Conservation (phyloP, 2,797 vertebrate species). For the Siniperca obscura region DNA sequence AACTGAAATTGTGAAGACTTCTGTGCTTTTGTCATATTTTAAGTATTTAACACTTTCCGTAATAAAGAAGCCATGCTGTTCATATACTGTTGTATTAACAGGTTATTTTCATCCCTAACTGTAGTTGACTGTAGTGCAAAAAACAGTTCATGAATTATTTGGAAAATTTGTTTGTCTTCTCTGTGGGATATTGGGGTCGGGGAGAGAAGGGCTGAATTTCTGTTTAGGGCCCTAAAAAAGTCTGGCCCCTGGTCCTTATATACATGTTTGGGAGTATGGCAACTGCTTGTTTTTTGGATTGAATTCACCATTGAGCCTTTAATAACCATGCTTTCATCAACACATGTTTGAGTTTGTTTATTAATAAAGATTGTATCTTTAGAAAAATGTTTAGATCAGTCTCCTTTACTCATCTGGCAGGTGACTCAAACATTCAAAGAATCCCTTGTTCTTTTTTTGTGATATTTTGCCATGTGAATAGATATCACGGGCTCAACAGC, state of each 20-base stretch:
- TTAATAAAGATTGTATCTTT: neutral
- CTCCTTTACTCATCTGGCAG: neutral
- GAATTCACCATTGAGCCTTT: neutral
- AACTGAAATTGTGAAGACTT: neutral
- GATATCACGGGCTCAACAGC: slow-evolving; percentile 52
- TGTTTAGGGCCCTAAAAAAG: neutral
- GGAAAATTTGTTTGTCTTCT: neutral
- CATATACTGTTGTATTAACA: neutral
- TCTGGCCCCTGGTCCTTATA: neutral
- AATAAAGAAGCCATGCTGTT: neutral
- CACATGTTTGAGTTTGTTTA: neutral
- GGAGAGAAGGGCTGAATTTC: neutral
- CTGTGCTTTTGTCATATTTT: neutral
- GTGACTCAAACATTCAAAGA: neutral
- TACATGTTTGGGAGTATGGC: neutral
- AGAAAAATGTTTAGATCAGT: neutral
- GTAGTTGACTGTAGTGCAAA: neutral
- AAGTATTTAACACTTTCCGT: neutral
- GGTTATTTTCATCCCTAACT: neutral
- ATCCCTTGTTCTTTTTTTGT: neutral
- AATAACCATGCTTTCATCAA: neutral
- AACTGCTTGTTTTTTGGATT: neutral
- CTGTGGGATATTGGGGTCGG: neutral
- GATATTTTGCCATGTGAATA: slow-evolving; percentile 28
- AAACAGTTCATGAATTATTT: neutral